Evolutionary conservation across 2,113 vertebrate genomes (phyloP).

Genomic region (Bubo scandiacus): DNA sequence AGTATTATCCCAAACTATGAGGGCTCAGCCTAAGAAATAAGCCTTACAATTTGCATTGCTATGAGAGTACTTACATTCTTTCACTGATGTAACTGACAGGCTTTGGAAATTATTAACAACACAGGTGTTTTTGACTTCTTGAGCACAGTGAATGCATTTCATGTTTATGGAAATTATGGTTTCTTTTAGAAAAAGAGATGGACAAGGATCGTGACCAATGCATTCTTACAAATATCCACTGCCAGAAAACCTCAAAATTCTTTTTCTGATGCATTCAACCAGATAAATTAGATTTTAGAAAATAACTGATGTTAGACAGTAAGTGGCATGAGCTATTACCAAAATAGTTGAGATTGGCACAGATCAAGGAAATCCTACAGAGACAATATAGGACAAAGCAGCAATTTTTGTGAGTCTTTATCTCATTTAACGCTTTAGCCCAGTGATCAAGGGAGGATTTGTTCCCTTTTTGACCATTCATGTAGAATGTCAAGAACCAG

Average conservation of each 20-base stretch:
- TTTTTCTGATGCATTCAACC: not conserved
- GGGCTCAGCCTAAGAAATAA: not conserved
- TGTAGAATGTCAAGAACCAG: not conserved
- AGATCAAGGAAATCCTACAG: not conserved
- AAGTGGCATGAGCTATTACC: not conserved
- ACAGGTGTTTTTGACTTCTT: not conserved
- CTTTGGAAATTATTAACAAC: not conserved
- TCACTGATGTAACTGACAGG: not conserved
- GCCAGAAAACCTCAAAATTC: not conserved
- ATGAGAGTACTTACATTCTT: not conserved
- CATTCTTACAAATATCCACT: not conserved
- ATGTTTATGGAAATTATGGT: not conserved
- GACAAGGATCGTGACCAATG: not conserved
- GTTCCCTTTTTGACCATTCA: constrained; percentile 12
- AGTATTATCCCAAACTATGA: not conserved
- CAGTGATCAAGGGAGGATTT: constrained; percentile 13
- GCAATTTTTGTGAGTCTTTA: not conserved
- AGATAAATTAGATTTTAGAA: not conserved
- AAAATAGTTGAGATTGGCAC: not conserved
- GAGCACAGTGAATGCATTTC: not conserved
- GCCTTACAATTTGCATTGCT: not conserved
- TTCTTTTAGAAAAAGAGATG: not conserved
- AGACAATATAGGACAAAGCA: not conserved
- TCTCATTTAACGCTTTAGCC: not conserved
- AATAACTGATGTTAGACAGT: not conserved